Evolutionary conservation across 2,113 vertebrate genomes (phyloP).

Genomic region (Sula dactylatra): DNA sequence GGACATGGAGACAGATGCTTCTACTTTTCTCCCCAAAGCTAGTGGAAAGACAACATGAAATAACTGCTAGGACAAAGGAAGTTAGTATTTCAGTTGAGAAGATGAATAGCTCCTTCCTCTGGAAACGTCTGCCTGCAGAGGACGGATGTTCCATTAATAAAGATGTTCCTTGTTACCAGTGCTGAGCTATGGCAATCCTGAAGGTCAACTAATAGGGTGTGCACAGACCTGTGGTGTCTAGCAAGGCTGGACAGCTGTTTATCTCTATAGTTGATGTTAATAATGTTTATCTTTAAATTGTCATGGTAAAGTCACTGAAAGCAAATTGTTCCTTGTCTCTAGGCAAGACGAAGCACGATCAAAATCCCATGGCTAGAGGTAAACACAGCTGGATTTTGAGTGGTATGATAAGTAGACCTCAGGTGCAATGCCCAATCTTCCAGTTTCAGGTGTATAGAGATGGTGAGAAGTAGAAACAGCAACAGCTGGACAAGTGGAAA

Average conservation of each 20-base stretch:
- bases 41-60: neutral
- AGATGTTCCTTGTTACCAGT: neutral
- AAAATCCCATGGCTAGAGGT: neutral
- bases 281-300: neutral
- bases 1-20: neutral
- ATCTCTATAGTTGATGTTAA: neutral
- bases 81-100: neutral
- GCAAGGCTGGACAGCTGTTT: neutral
- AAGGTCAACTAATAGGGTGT: neutral
- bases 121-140: neutral
- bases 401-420: neutral
- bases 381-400: neutral
- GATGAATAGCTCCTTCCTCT: neutral
- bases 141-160: neutral
- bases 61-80: neutral
- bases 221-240: neutral
- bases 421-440: neutral
- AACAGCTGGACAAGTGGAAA: neutral
- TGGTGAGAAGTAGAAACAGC: neutral
- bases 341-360: neutral
- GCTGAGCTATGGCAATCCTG: neutral
- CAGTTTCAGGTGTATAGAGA: neutral
- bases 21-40: neutral
- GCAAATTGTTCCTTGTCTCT: neutral
- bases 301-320: neutral